Base-by-base conservation (phyloP, 2,113 vertebrate species). In the Microtus montanus region DNA sequence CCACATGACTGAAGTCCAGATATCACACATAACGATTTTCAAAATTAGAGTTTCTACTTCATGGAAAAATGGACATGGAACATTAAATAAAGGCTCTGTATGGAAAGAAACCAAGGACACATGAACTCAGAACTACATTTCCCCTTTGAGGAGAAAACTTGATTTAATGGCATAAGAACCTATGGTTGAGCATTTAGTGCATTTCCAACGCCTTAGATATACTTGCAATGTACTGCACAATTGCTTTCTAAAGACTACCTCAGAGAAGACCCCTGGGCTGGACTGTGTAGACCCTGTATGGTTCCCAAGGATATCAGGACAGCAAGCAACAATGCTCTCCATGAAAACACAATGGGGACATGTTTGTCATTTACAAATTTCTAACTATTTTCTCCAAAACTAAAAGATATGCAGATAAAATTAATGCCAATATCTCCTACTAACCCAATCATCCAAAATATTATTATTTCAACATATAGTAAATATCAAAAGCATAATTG, bases 401-500 rank as follows among this genome's bases (percentile, higher is more conserved):
- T 80, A 90, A 87, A 66, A 66, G 85, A 66, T 24, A 68, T 71
- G n/a, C 13, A 47, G 22, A 24, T 80, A 70, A 80, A 68, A 89
- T 41, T 75, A 86, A 77, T 70, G 33, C 70, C 49, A 68, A 24
- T 68, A 64, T 47, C 79, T 11, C 3, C 47, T 47, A 70, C 26
- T 68, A 85, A 54, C 14, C 20, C 41, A 71, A 63, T 30, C 20
- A 58, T 49, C n/a, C 22, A 85, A 92, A 75, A 64, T 61, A 80
- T 7, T 44, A 89, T 47, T 77, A 70, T 44, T 87, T 87, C 54
- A 96, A 71, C 41, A 79, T n/a, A 38, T 1, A 83, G 20, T 61
- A 61, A 82, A 63, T 26, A 90, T 87, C 7, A 58, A 89, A 96
- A 52, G 41, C 17, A 64, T 33, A 88, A 92, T 84, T 22, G 28